Evolutionary conservation across 2,888 invertebrate species (phyloP).

Genomic region (Cyclophora albipunctata): DNA sequence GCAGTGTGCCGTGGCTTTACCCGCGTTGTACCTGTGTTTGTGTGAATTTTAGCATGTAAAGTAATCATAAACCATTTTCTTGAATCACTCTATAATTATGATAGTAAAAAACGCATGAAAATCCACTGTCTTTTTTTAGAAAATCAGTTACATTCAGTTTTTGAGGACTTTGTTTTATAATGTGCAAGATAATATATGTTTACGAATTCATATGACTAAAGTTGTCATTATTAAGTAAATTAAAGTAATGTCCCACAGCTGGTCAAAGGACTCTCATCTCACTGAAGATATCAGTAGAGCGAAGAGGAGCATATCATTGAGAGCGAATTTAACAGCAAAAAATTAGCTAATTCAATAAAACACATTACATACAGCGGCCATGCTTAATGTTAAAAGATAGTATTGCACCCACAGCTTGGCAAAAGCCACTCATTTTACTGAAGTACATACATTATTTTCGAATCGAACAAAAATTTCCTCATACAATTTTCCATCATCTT

Average conservation of each 20-base stretch:
- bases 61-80: no score
- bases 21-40: no score
- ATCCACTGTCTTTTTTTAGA: background rate
- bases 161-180: background rate
- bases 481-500: background rate
- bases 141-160: background rate
- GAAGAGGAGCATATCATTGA: no score
- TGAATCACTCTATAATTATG: no score
- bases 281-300: no score
- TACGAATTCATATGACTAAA: background rate
- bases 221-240: background rate
- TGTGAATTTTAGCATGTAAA: no score
- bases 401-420: background rate
- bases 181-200: background rate
- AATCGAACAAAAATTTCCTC: background rate
- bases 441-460: background rate
- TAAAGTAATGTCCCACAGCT: no score
- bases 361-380: background rate
- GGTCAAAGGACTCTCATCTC: no score
- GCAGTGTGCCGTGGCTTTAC: no score
- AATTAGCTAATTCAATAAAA: background rate
- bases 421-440: no score
- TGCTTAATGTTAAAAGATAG: background rate
- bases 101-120: no score
- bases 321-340: background rate